Conservation (phyloP, 2,888 invertebrate species). For the Brachypalpus laphriformis region DNA sequence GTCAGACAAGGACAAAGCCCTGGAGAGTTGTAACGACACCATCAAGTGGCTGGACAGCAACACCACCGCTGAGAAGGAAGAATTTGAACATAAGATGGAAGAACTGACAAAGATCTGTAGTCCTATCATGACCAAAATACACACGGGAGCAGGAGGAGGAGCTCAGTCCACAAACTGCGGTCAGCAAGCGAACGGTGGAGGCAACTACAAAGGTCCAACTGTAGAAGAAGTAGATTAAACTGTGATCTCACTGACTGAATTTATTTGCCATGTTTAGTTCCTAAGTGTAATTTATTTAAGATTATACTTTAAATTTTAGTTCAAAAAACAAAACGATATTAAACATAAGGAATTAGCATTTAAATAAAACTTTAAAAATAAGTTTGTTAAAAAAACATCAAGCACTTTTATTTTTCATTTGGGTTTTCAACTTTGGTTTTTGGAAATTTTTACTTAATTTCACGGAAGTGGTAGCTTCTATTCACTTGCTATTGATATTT, state of each 20-base stretch:
- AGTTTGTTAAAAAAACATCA: too few species aligned
- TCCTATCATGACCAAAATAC: background rate
- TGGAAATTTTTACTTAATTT: too few species aligned
- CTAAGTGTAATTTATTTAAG: conserved; percentile 81
- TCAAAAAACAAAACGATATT: too few species aligned
- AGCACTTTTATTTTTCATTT: too few species aligned
- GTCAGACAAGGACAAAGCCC: conserved; percentile 87
- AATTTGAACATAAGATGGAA: conserved; percentile 79
- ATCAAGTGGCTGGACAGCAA: conserved; percentile 89
- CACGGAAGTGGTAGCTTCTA: too few species aligned
- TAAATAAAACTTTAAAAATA: too few species aligned
- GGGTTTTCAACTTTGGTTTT: too few species aligned
- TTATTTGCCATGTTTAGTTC: too few species aligned
- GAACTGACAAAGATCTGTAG: background rate
- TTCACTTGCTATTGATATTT: too few species aligned
- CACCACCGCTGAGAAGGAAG: conserved; percentile 88
- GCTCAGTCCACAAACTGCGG: background rate
- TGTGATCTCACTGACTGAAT: conserved; percentile 80
- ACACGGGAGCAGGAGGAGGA: background rate
- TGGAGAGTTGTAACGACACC: conserved; percentile 86
- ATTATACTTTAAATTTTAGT: conserved; percentile 84
- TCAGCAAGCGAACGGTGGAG: too few species aligned
- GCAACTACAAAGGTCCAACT: background rate
- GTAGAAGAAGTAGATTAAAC: background rate
- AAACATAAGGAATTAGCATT: too few species aligned